Base-by-base conservation (phyloP, 2,888 invertebrate species). In the Drosophila rubida region DNA sequence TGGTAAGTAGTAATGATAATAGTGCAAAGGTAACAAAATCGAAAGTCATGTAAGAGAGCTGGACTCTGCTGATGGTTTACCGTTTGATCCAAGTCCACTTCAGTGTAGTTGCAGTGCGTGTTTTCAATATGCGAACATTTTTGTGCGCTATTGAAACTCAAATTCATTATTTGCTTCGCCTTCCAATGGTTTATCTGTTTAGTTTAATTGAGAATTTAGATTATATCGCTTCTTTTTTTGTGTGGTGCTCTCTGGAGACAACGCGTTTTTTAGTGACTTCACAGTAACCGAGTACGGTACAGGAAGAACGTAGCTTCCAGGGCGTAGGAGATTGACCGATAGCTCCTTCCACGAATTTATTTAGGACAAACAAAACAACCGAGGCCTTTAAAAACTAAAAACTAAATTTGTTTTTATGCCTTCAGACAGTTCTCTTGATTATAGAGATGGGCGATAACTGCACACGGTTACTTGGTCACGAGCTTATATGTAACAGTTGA, bases 81-180 rank as follows among this genome's bases (percentile, higher is more conserved):
- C 85, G 88, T 80, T 78, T 84, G 80, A 62, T 84, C 78, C 57
- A 89, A 70, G 50, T 89, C 90, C 64, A 78, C 55, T 42, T 90
- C 65, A 49, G 61, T 53, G 53, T 60, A 72, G 66, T 76, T 53
- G 53, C 60, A 72, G 65, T 76, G 76, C 25, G 78, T 75, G 62
- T 49, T 76, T 32, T 84, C 83, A 59, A 75, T 74, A 59, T 88
- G 78, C 39, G 75, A 69, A 48, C 87, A 88, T 60, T 75, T 67
- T 37, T 75, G 80, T 62, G 75, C 57, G 66, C 58, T 62, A 50
- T 70, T 78, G 53, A 67, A 75, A 55, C 72, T 71, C 19, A 78
- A 68, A 78, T 59, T 80, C 80, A 80, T 86, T 83, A 80, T 84
- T 63, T 39, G 55, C 44, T 32, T 48, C 25, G 41, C 27, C 59